These are phyloP conservation scores for Campoplex capitator DNA, from an alignment of 2,888 invertebrate genomes.

Conservation along the genomic window DNA sequence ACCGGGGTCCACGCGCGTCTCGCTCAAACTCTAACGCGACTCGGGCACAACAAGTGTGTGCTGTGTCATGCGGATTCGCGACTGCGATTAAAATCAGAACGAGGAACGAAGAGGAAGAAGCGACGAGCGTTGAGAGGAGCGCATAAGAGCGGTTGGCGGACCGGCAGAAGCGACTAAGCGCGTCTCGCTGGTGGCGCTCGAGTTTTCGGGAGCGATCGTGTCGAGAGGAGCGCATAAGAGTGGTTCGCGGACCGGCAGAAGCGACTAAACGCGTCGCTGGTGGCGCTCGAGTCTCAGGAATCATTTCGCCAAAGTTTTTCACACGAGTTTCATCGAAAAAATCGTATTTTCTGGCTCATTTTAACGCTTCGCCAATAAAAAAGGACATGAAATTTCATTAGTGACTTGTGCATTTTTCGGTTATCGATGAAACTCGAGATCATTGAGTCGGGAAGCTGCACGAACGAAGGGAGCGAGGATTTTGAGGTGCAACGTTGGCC, in stretches of 20 bases:
- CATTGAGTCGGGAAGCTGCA: background rate
- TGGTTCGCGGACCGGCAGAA: constrained; percentile 41
- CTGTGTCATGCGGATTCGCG: background rate
- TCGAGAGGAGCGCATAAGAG: constrained; percentile 13
- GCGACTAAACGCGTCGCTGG: constrained; percentile 40
- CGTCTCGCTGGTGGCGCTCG: constrained; percentile 12
- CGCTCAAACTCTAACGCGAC: constrained; percentile 32
- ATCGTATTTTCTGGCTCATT: no score
- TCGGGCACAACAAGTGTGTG: constrained; percentile 15
- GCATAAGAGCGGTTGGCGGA: constrained; percentile 23
- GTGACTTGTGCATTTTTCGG: constrained; percentile 1
- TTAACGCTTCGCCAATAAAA: background rate
- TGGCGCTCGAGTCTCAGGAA: background rate
- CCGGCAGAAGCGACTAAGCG: constrained; percentile 49
- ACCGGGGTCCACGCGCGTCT: background rate
- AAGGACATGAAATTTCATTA: background rate
- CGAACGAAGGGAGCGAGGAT: background rate
- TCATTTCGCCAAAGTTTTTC: background rate
- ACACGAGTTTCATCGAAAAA: background rate
- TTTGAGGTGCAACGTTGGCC: background rate
- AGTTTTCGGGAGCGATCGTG: background rate
- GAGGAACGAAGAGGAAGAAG: constrained; percentile 7
- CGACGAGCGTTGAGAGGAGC: background rate
- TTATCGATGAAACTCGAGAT: constrained; percentile 48
- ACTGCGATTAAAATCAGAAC: constrained; percentile 44